Base-by-base conservation (phyloP, 23 tunicate species). In the Aplidium turbinatum region DNA sequence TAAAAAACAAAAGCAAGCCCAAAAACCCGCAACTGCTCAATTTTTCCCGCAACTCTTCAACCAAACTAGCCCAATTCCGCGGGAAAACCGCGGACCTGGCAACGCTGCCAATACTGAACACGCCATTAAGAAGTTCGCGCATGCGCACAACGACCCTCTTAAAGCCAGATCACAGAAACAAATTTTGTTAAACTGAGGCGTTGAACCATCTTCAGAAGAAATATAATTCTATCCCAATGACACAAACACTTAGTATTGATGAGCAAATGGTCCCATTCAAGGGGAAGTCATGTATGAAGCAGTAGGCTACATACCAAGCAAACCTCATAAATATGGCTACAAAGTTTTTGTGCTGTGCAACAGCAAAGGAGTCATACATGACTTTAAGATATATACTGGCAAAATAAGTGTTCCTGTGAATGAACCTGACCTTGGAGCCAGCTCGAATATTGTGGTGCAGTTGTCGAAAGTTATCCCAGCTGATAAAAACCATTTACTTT, bases 201-300 rank as follows among this genome's bases (percentile, higher is more conserved):
- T n/a, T n/a, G n/a, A n/a, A n/a, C n/a, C n/a, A n/a, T n/a, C n/a
- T n/a, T n/a, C n/a, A n/a, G n/a, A n/a, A 60, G 9, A 60, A 60
- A 30, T 60, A 29, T 7, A 60, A 60, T 35, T 48, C 48, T 27
- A 65, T 65, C n/a, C 48, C 72, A 48, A 65, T 35, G 50, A 3
- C 48, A 13, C 30, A 26, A 26, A 65, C n/a, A 29, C 50, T 65
- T 18, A 36, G 72, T 29, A 38, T 65, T 30, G 50, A 65, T 65
- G 50, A 65, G 27, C 72, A 65, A 38, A 65, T 65, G 72, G 38
- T 65, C 11, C 50, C 72, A 3, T 65, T 65, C 28, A 65, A 65
- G 28, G 50, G 72, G 3, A 65, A 18, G 27, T 65, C 72, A 6
- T 65, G 25, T 19, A n/a, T 65, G 28, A 65, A 65, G 27, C 30